phyloP scores from a whole-genome alignment of 2,888 invertebrate genomes.

The Drosophila paranaensis region DNA sequence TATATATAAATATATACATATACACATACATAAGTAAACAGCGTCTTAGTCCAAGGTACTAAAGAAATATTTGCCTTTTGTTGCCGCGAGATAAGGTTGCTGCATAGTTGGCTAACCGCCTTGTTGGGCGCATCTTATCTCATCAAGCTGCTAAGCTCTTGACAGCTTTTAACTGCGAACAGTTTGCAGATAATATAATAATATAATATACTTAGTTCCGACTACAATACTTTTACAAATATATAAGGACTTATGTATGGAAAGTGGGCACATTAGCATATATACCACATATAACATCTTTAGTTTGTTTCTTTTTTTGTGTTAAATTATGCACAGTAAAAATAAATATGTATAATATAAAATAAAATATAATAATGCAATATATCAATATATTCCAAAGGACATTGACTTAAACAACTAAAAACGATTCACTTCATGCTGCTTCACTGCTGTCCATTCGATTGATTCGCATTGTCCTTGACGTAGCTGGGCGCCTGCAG shows the following conservation, averaged over 20 bases:
- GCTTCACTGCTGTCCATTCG: slow-evolving; percentile 81
- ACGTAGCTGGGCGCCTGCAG: slow-evolving; percentile 87
- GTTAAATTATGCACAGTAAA: slow-evolving; percentile 56
- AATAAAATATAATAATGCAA: slow-evolving; percentile 40
- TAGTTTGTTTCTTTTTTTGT: not conserved
- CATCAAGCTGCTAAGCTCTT: slow-evolving; percentile 50
- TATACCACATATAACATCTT: slow-evolving; percentile 53
- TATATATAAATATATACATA: not conserved
- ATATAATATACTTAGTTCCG: slow-evolving; percentile 34
- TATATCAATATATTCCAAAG: slow-evolving; percentile 51
- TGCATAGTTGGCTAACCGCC: slow-evolving; percentile 38
- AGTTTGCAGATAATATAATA: slow-evolving; percentile 19
- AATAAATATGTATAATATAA: slow-evolving; percentile 45
- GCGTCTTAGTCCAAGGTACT: slow-evolving; percentile 69
- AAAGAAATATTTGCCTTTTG: slow-evolving; percentile 61
- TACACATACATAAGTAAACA: slow-evolving; percentile 35
- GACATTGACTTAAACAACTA: slow-evolving; percentile 59
- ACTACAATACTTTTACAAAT: slow-evolving; percentile 49
- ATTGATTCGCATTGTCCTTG: slow-evolving; percentile 64
- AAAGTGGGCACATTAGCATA: slow-evolving; percentile 18
- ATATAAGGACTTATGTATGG: slow-evolving; percentile 26
- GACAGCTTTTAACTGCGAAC: slow-evolving; percentile 43
- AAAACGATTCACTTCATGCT: slow-evolving; percentile 43
- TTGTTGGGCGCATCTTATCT: slow-evolving; percentile 46
- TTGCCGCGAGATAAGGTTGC: slow-evolving; percentile 34